Base-by-base conservation (phyloP, 2,888 invertebrate genomes). In the Lamproptera curius region DNA sequence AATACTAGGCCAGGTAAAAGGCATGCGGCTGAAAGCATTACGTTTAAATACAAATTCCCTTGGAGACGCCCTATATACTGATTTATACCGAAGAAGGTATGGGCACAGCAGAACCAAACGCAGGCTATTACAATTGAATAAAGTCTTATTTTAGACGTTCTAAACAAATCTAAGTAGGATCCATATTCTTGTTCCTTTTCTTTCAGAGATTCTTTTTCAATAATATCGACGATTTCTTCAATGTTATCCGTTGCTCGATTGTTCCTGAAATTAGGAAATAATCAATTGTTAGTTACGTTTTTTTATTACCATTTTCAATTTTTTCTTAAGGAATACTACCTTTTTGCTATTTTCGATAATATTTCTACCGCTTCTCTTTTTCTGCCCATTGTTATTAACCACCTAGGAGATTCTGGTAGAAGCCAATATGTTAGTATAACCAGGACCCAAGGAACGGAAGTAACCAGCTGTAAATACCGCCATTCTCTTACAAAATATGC, bases 31-130 rank as follows among this genome's bases (percentile, higher is more conserved):
- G 94, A 93, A 3, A 95, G 73, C 42, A 94, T 91, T 34, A 96
- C 94, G 67, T 95, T 96, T 1, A 94, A 54, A 67, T 95, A 96
- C 42, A 95, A 90, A 63, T 95, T 89, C 2, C 95, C 95, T 44
- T 92, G 92, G 11, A 94, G 80, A 51, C 92, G 90, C 0, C 93
- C 93, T 41, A 94, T 92, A 67, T 93, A 95, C 65, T 95, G 94
- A 15, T 94, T 92, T 31, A 96, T 88, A 0, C 96, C 96, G 62
- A 94, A 97, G 73, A 94, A 94, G 40, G 94, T 92, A 70, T 95
- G 89, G 3, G 95, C 92, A 46, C 94, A 93, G 3, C 93, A 93
- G 52, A 93, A 81, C 96, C 95, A 95, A 57, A 92, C 90, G 51
- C 92, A 91, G 50, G 91, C 90, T 59, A 92, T 91, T 39, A 91